These are phyloP conservation scores for Megaceryle torquata DNA, from an alignment of 2,113 vertebrate species.

Conservation along the genomic window DNA sequence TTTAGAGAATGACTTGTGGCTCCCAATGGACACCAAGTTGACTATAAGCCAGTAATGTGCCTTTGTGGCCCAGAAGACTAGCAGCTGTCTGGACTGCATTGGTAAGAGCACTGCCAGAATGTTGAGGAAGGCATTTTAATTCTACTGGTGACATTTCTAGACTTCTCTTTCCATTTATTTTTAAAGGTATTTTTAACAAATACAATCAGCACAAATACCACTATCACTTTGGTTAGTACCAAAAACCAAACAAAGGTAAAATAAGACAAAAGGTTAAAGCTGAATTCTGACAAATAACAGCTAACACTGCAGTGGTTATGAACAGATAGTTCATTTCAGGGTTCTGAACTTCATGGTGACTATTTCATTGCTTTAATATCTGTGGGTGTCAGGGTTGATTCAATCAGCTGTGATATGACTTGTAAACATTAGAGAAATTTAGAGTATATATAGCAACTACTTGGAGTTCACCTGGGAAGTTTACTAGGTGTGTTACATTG, in stretches of 20 bases:
- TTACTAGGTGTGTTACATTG: background rate
- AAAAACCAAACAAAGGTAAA: background rate
- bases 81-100: background rate
- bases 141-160: background rate
- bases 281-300: background rate
- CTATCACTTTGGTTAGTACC: background rate
- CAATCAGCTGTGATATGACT: background rate
- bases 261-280: background rate
- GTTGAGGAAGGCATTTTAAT: background rate
- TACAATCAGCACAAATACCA: background rate
- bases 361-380: background rate
- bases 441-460: background rate
- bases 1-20: background rate
- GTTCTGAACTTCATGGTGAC: background rate
- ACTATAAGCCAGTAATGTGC: background rate
- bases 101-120: background rate
- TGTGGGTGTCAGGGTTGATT: background rate
- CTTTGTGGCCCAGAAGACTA: background rate
- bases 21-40: background rate
- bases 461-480: background rate
- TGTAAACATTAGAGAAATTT: background rate
- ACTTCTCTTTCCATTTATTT: background rate
- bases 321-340: background rate
- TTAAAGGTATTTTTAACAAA: background rate
- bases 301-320: background rate